Percentiles rank a stretch among this genome's conserved stretches.
These are phyloP conservation scores for Pimpla rufipes DNA, from an alignment of 2,888 invertebrate species.

Conservation along the genomic window DNA sequence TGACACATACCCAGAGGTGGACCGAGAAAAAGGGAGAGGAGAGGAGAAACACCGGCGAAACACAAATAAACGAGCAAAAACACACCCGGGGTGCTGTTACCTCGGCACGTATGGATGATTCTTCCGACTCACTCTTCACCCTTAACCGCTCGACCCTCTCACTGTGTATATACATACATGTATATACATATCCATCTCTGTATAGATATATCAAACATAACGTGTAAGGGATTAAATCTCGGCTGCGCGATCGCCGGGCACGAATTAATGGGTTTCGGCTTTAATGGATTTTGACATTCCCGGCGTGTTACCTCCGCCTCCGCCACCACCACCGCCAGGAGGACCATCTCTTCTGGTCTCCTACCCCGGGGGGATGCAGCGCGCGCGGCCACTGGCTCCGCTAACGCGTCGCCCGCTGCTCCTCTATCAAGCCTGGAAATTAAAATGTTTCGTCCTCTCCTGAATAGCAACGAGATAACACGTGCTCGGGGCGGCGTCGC, in stretches of 20 bases:
- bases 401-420: conserved; percentile 34
- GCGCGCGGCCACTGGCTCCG: background rate
- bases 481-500: background rate
- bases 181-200: background rate
- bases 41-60: conserved; percentile 56
- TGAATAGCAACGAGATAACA: conserved; percentile 45
- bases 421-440: conserved; percentile 34
- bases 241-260: conserved; percentile 58
- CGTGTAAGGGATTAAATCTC: conserved; percentile 67
- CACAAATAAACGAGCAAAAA: conserved; percentile 59
- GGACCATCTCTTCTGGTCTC: background rate
- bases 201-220: background rate
- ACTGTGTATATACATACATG: background rate
- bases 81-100: conserved; percentile 51
- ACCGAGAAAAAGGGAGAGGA: background rate
- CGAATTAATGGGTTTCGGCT: conserved; percentile 70
- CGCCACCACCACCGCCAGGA: background rate
- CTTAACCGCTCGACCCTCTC: conserved; percentile 33
- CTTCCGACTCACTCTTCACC: conserved; percentile 29
- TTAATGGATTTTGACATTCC: conserved; percentile 70
- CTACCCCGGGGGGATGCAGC: background rate
- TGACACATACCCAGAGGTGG: conserved; percentile 17
- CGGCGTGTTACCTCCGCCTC: conserved; percentile 30
- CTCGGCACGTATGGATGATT: conserved; percentile 58
- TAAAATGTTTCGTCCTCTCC: conserved; percentile 52